Evolutionary conservation across 2,888 invertebrate species (phyloP), one percentile per base, ranked within the genome.

Genomic region (Anticlea derivata): DNA sequence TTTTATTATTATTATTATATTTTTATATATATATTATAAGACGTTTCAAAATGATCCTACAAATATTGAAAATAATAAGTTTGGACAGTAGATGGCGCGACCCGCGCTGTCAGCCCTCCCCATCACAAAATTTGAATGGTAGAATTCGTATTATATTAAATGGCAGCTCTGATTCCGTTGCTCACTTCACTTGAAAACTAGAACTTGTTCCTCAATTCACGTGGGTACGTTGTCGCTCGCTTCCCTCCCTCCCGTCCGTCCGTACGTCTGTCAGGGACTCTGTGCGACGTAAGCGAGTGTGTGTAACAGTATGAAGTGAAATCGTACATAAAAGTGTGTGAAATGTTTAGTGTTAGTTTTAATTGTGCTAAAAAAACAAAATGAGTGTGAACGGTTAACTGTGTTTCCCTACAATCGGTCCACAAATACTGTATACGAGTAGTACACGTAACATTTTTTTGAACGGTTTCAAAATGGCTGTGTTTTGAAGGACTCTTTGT

Each of bases 381-480:
- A 91, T 91, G 91, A 87, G 86, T 89, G 86, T 80, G 77, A 88
- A 89, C 81, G 86, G 88, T 76, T 90, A 87, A 80, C 70, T 61
- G 67, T 70, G 71, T 73, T 73, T 70, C 60, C 65, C 70, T 70
- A 66, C 62, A 52, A 68, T 73, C 66, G 66, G 66, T 58, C 63
- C 56, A 60, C 55, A 68, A 76, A 83, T 80, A 78, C 73, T 78
- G 70, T 74, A 79, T 72, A 63, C 64, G 76, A 65, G 80, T 81
- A 85, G 80, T 82, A 84, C 86, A 89, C 86, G 87, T 88, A 90
- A 88, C 89, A 87, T 87, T 88, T 60, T 82, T 54, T 84, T 79
- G 82, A 78, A 88, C 88, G 72, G 88, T 90, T 92, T 91, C 94
- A 94, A 94, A 93, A 94, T 94, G 94, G 93, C 93, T 93, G 94